Percentiles rank a stretch among this genome's conserved stretches.
These are phyloP conservation scores for Tricholauxania praeusta DNA, from an alignment of 2,888 invertebrate genomes.

Conservation along the genomic window DNA sequence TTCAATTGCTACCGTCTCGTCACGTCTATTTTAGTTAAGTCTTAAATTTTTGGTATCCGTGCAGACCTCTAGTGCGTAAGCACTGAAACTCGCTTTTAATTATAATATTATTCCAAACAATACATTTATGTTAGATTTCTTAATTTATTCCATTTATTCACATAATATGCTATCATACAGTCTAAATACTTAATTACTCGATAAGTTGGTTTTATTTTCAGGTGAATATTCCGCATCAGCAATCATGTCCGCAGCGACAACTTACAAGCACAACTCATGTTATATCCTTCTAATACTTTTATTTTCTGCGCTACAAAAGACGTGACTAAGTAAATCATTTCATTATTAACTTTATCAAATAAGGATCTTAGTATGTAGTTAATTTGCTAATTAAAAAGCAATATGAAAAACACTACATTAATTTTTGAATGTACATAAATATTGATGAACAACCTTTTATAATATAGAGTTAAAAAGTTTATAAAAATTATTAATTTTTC, in stretches of 20 bases:
- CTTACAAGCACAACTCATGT: constrained; percentile 35
- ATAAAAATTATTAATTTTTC: too few relatives aligned
- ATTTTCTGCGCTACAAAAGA: constrained; percentile 53
- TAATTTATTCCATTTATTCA: neutral
- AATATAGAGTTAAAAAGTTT: neutral
- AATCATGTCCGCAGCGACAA: constrained; percentile 63
- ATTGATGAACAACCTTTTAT: neutral
- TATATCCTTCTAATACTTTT: constrained; percentile 47
- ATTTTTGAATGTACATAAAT: constrained; percentile 8
- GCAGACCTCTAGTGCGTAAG: too few relatives aligned
- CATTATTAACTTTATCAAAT: constrained; percentile 23
- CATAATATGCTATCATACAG: too few relatives aligned
- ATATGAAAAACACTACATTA: neutral
- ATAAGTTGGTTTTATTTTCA: constrained; percentile 46
- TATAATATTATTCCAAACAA: too few relatives aligned
- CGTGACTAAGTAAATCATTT: constrained; percentile 55
- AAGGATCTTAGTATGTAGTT: neutral
- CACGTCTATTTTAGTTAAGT: too few relatives aligned
- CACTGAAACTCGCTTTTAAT: too few relatives aligned
- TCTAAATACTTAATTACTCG: neutral
- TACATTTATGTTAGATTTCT: neutral
- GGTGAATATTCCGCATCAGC: constrained; percentile 68
- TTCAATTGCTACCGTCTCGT: too few relatives aligned
- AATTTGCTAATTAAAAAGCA: neutral
- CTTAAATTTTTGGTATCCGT: too few relatives aligned